Conservation (phyloP, 2,113 vertebrate genomes). For the Dipodomys ordii region DNA sequence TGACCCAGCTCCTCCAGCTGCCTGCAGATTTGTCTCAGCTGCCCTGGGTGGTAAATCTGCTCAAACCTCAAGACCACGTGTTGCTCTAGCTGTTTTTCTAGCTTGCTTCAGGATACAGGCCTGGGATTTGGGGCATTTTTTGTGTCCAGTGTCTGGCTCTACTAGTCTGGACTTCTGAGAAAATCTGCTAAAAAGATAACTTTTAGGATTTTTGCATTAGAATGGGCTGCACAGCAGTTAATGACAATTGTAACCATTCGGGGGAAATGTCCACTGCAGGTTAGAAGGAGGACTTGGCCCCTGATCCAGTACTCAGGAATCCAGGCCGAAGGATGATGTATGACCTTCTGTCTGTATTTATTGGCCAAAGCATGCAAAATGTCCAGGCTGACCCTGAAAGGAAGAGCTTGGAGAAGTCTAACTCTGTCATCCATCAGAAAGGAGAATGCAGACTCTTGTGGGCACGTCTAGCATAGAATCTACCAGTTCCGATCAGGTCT, state of each 20-base stretch:
- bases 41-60: neutral
- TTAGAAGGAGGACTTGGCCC: neutral
- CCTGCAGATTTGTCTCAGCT: neutral
- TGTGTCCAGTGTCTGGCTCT: neutral
- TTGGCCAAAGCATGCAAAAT: neutral
- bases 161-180: neutral
- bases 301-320: neutral
- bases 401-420: too few species aligned
- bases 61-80: neutral
- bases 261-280: neutral
- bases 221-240: neutral
- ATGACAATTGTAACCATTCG: neutral
- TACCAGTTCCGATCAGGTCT: neutral
- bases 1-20: neutral
- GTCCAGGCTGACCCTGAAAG: neutral
- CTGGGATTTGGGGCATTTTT: neutral
- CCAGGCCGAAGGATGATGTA: neutral
- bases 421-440: neutral
- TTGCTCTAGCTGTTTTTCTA: neutral
- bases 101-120: neutral
- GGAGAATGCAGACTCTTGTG: neutral
- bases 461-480: neutral
- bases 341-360: slow-evolving; percentile 21
- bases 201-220: neutral
- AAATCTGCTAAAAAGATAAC: neutral